These are phyloP conservation scores for Eristalinus sepulchralis DNA, from an alignment of 2,888 invertebrate genomes.

Conservation along the genomic window DNA sequence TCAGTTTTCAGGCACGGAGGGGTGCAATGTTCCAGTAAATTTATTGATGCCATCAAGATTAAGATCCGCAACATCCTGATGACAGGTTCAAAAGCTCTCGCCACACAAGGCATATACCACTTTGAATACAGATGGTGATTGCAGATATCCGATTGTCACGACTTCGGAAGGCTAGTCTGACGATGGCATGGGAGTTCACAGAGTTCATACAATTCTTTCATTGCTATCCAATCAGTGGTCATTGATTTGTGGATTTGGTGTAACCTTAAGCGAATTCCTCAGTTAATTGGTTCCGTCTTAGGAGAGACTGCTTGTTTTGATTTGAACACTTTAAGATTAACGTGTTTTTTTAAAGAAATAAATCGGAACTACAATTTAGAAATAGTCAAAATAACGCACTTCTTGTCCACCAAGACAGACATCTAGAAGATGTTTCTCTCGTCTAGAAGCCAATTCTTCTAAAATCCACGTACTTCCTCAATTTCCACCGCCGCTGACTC, in stretches of 20 bases:
- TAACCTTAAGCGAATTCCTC: conserved; percentile 25
- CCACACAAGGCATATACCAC: conserved; percentile 32
- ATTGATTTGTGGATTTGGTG: conserved; percentile 36
- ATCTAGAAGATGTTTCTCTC: too few relatives aligned
- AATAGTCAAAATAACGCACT: too few relatives aligned
- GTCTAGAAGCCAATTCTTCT: too few relatives aligned
- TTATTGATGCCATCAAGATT: conserved; percentile 25
- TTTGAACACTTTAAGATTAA: not conserved
- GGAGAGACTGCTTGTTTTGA: not conserved
- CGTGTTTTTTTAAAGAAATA: too few relatives aligned
- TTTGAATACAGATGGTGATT: conserved; percentile 19
- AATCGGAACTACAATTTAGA: too few relatives aligned
- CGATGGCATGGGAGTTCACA: conserved; percentile 22
- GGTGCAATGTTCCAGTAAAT: conserved; percentile 41
- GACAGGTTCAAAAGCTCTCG: conserved; percentile 37
- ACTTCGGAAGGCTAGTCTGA: conserved; percentile 36
- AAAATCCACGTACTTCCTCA: not conserved
- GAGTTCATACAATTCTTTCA: conserved; percentile 23
- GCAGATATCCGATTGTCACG: conserved; percentile 52
- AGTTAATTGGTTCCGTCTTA: conserved; percentile 13
- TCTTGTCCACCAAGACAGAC: too few relatives aligned
- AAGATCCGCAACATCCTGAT: conserved; percentile 49
- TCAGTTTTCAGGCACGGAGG: conserved; percentile 26
- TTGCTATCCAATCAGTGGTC: conserved; percentile 14
- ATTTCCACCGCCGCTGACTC: not conserved